Evolutionary conservation across 2,113 vertebrate genomes (phyloP).

Genomic region (Channa argus): DNA sequence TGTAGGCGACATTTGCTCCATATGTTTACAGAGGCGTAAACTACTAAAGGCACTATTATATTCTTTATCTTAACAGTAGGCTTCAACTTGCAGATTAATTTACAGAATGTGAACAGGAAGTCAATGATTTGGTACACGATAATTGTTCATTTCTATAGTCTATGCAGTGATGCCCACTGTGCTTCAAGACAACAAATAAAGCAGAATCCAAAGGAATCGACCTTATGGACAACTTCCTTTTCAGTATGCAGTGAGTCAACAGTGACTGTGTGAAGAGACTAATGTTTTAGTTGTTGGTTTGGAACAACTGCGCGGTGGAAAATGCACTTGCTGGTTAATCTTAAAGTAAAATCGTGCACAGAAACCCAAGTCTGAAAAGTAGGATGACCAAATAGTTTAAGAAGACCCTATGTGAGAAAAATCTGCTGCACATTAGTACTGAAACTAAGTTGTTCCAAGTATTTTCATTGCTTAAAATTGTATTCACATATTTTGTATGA

Average conservation of each 20-base stretch:
- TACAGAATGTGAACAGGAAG: too few species aligned
- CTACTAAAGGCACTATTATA: too few species aligned
- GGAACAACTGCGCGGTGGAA: constrained; percentile 31
- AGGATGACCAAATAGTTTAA: too few species aligned
- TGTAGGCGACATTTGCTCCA: too few species aligned
- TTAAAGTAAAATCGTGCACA: constrained; percentile 18
- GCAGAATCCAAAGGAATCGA: constrained; percentile 22
- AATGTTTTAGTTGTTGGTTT: constrained; percentile 10
- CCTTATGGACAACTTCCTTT: constrained; percentile 53
- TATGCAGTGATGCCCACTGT: constrained; percentile 21
- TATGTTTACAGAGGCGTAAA: too few species aligned
- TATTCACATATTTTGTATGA: not conserved
- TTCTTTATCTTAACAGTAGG: too few species aligned
- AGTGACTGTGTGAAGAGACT: constrained; percentile 6
- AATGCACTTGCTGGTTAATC: constrained; percentile 43
- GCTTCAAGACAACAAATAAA: constrained; percentile 47
- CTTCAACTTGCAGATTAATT: too few species aligned
- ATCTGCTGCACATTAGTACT: not conserved
- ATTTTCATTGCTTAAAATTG: too few species aligned
- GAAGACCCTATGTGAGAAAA: too few species aligned
- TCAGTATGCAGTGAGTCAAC: constrained; percentile 1
- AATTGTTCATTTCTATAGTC: not conserved
- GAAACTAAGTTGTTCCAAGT: not conserved
- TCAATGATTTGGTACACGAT: too few species aligned
- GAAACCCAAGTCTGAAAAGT: not conserved